Evolutionary conservation across 2,113 vertebrate species (phyloP).

Genomic region (Chauna torquata): DNA sequence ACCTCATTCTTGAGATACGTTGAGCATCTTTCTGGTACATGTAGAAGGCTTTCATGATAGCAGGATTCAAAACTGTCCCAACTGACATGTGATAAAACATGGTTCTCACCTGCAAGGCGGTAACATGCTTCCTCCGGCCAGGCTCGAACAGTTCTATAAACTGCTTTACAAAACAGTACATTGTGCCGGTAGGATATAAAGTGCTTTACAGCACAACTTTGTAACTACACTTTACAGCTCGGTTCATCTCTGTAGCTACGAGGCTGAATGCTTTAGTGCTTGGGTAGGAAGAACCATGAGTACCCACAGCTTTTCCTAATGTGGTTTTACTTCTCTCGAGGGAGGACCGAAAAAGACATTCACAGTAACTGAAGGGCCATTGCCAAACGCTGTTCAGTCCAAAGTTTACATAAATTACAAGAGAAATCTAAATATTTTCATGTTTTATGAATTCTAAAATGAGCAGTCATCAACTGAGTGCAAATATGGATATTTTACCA

Average conservation of each 20-base stretch:
- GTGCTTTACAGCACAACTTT: background rate
- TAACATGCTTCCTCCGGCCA: background rate
- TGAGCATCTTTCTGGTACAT: background rate
- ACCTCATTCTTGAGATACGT: accelerated
- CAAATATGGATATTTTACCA: background rate
- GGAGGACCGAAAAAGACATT: background rate
- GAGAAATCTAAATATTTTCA: background rate
- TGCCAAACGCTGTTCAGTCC: background rate
- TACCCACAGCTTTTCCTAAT: background rate
- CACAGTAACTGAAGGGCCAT: background rate
- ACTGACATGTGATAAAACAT: background rate
- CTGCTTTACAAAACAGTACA: background rate
- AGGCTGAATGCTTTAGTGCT: background rate
- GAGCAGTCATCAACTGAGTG: background rate
- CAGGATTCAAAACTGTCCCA: background rate
- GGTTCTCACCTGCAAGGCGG: background rate
- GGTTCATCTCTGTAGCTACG: background rate
- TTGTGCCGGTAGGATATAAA: background rate
- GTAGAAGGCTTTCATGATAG: background rate
- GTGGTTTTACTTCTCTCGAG: background rate
- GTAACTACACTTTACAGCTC: background rate
- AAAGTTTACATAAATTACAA: background rate
- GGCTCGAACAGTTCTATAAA: background rate
- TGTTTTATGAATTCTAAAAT: background rate
- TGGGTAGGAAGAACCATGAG: background rate